A percentile compares a stretch with the other conserved stretches of the same genome.
phyloP scores from a whole-genome alignment of 2,888 invertebrate species.

The Hecatera dysodea region DNA sequence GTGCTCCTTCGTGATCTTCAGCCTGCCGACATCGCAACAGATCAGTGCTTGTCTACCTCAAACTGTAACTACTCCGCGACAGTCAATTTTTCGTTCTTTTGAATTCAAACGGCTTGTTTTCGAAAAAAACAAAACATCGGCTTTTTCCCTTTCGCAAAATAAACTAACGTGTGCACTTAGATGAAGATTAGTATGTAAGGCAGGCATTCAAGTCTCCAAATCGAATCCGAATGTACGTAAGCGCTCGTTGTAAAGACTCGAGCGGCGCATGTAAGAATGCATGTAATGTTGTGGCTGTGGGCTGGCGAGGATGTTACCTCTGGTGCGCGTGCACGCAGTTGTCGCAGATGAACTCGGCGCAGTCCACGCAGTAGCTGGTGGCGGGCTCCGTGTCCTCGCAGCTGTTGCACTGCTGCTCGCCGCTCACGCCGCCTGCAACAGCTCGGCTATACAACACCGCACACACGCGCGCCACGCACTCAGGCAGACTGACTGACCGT shows the following conservation, averaged over 20 bases:
- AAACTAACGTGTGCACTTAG: too few relatives aligned
- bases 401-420: slow-evolving; percentile 93
- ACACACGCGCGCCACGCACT: neutral
- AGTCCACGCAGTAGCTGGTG: slow-evolving; percentile 97
- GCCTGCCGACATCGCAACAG: slow-evolving; percentile 76
- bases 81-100: too few relatives aligned
- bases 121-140: too few relatives aligned
- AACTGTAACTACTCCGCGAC: too few relatives aligned
- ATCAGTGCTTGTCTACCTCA: neutral
- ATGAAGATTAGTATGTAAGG: too few relatives aligned
- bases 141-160: too few relatives aligned
- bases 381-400: slow-evolving; percentile 96
- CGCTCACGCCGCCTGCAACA: slow-evolving; percentile 73
- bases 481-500: slow-evolving; percentile 66
- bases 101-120: too few relatives aligned
- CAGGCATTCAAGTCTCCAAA: too few relatives aligned
- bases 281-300: too few relatives aligned
- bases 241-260: too few relatives aligned
- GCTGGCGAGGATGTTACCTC: slow-evolving; percentile 85
- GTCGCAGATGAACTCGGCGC: slow-evolving; percentile 97
- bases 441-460: neutral
- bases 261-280: too few relatives aligned
- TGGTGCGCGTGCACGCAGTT: slow-evolving; percentile 98
- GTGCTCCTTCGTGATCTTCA: slow-evolving; percentile 98
- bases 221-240: too few relatives aligned